phyloP scores from a whole-genome alignment of 2,797 vertebrate species.

The Enteromius afrohamiltoni region DNA sequence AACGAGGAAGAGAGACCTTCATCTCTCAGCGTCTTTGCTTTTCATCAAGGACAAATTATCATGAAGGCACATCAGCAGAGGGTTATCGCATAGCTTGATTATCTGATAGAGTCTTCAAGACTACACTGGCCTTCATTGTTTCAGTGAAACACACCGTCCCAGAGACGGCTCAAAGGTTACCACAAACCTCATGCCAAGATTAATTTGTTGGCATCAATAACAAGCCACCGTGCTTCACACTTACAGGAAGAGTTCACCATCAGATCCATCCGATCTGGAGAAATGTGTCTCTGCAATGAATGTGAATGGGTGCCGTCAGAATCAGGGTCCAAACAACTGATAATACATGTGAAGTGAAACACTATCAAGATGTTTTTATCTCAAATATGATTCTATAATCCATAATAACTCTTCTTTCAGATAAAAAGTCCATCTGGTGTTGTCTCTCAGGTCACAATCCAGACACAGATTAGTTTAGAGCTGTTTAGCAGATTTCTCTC shows the following conservation, averaged over 20 bases:
- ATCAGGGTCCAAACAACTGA: no score
- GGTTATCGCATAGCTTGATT: constrained; percentile 31
- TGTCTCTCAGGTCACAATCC: no score
- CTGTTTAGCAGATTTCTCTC: no score
- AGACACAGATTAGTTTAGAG: no score
- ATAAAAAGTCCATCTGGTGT: no score
- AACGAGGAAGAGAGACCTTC: constrained; percentile 67
- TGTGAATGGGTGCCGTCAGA: no score
- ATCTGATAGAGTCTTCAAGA: constrained; percentile 58
- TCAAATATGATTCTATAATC: not conserved
- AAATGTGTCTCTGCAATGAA: no score
- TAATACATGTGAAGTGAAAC: no score
- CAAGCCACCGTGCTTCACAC: not conserved
- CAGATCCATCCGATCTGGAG: not conserved
- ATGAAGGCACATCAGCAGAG: constrained; percentile 22
- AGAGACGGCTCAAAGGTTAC: not conserved
- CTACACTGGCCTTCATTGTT: constrained; percentile 31
- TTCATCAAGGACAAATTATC: constrained; percentile 79
- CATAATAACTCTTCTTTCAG: not conserved
- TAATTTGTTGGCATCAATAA: not conserved
- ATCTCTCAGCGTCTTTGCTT: constrained; percentile 66
- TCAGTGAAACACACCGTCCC: constrained; percentile 7
- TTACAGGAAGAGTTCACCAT: not conserved
- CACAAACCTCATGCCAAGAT: not conserved
- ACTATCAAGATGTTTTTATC: not conserved